Evolutionary conservation across 2,888 invertebrate genomes (phyloP).

Genomic region (Leptinotarsa haldemani): DNA sequence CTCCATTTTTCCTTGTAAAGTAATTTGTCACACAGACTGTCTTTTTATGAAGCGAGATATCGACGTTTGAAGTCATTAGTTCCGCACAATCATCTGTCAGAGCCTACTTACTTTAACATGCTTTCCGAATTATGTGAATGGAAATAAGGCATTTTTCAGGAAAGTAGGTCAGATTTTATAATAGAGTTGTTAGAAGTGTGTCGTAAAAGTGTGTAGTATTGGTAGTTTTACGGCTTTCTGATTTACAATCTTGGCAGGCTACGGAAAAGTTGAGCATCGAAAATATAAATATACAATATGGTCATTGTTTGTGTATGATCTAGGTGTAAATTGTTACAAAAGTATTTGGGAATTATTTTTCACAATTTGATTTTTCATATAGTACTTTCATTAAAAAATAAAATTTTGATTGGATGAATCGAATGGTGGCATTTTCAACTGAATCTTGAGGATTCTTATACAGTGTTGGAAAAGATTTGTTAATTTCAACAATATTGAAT

Average conservation of each 20-base stretch:
- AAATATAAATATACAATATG: background rate
- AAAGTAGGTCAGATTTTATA: constrained; percentile 45
- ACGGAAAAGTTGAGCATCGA: background rate
- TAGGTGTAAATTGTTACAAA: too few relatives aligned
- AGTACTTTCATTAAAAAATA: too few relatives aligned
- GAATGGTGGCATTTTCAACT: too few relatives aligned
- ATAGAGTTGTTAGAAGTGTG: constrained; percentile 43
- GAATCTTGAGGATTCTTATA: too few relatives aligned
- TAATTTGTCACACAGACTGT: constrained; percentile 25
- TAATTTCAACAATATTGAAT: too few relatives aligned
- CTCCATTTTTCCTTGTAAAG: background rate
- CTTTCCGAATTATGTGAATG: constrained; percentile 29
- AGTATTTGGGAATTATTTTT: too few relatives aligned
- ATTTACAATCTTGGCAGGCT: constrained; percentile 19
- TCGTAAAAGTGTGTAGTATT: constrained; percentile 47
- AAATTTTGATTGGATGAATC: too few relatives aligned
- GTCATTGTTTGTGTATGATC: background rate
- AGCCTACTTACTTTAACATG: constrained; percentile 34
- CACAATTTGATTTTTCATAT: too few relatives aligned
- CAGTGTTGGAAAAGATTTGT: too few relatives aligned
- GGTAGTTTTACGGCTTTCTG: constrained; percentile 34
- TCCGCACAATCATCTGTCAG: constrained; percentile 43
- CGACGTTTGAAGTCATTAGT: constrained; percentile 24
- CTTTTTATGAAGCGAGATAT: constrained; percentile 19
- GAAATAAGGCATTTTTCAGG: constrained; percentile 36